Percentiles rank a stretch among this genome's conserved stretches.
These are phyloP conservation scores for Calidris pugnax DNA, from an alignment of 2,113 vertebrate genomes.

Conservation along the genomic window DNA sequence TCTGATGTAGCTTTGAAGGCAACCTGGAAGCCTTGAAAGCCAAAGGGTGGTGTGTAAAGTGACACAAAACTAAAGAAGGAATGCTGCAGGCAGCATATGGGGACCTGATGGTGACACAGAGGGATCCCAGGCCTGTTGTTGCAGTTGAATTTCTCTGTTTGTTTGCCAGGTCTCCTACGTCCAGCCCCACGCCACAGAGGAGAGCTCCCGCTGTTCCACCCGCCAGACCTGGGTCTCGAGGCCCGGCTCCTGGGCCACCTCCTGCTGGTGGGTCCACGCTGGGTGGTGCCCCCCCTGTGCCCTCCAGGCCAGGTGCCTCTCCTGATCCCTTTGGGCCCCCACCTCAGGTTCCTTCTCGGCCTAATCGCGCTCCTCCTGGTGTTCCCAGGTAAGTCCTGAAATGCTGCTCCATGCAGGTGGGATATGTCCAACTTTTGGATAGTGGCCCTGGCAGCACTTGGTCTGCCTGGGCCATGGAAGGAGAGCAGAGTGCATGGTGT, in stretches of 20 bases:
- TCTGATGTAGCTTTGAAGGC: neutral
- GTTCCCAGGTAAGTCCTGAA: conserved; percentile 93
- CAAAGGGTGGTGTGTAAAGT: neutral
- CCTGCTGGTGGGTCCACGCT: conserved; percentile 84
- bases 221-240: conserved; percentile 87
- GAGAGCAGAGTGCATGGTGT: neutral
- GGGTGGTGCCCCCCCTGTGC: conserved; percentile 90
- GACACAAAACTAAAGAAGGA: neutral
- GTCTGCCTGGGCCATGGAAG: neutral
- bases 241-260: conserved; percentile 92
- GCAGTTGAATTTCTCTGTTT: conserved; percentile 36
- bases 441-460: neutral
- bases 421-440: neutral
- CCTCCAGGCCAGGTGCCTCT: conserved; percentile 95
- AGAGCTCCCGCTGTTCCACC: conserved; percentile 93
- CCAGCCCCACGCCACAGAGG: conserved; percentile 95
- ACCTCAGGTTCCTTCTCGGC: conserved; percentile 94
- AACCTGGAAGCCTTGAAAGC: neutral
- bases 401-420: rapidly evolving
- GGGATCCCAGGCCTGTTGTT: conserved; percentile 3
- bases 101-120: neutral
- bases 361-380: conserved; percentile 94
- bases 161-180: conserved; percentile 88
- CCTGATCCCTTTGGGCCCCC: conserved; percentile 93
- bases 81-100: neutral